These are phyloP conservation scores for Yponomeuta cagnagella DNA, from an alignment of 2,888 invertebrate genomes.

Conservation along the genomic window DNA sequence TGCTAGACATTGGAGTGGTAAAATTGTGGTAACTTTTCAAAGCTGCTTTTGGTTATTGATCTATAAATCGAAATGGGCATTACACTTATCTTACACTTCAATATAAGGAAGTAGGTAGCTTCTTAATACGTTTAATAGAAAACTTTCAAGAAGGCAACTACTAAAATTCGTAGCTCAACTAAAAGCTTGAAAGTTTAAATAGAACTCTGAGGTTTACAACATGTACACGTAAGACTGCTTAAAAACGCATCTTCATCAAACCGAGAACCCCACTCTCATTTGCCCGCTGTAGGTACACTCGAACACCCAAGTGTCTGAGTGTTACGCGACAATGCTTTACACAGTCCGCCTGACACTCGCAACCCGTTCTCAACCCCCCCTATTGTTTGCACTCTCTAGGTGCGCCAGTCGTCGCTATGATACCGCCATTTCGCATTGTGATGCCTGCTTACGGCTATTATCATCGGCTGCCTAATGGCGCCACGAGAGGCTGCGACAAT, in stretches of 20 bases:
- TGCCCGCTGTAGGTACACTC: conserved; percentile 1
- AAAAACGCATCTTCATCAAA: background rate
- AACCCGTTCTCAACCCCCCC: background rate
- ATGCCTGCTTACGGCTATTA: background rate
- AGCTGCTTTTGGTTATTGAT: too few relatives aligned
- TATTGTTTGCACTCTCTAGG: background rate
- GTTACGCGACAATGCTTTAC: conserved; percentile 7
- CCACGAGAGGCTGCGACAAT: background rate
- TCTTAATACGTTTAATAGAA: too few relatives aligned
- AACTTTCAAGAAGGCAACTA: too few relatives aligned
- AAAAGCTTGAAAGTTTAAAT: too few relatives aligned
- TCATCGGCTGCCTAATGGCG: background rate
- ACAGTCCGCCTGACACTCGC: background rate
- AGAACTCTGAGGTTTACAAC: too few relatives aligned
- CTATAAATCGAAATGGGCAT: too few relatives aligned
- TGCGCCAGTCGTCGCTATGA: background rate
- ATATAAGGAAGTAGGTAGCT: too few relatives aligned
- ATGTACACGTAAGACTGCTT: background rate
- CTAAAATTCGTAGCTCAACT: too few relatives aligned
- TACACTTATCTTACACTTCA: too few relatives aligned
- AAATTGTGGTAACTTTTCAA: too few relatives aligned
- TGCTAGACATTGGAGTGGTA: too few relatives aligned
- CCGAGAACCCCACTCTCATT: background rate
- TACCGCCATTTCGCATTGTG: conserved; percentile 9
- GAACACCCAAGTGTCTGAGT: conserved; percentile 5